Evolutionary conservation across 2,113 vertebrate species (phyloP), one percentile per base, ranked within the genome.

Genomic region (Mesocricetus auratus): DNA sequence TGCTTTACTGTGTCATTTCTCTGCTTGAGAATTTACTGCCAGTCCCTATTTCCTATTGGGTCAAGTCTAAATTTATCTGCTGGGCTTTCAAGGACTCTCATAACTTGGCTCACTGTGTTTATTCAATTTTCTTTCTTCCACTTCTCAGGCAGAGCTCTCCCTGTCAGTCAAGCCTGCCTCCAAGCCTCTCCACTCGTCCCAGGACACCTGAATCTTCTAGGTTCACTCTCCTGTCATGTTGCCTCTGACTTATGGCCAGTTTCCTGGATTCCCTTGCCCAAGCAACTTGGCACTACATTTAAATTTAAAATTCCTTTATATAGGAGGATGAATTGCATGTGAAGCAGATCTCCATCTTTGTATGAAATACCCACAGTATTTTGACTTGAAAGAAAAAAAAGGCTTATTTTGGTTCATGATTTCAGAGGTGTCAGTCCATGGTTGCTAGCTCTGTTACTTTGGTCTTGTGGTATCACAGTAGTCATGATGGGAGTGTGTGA

Each of bases 11-110:
- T 97, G 95, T 94, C 96, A 96, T 82, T 60, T 93, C 77, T 82
- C 89, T 74, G 96, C 94, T 77, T 17, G 39, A 91, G 53, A 97
- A 97, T 98, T 98, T 97, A 97, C 15, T 89, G 93, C 86, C 39
- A 7, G 93, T 94, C 77, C 90, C 78, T 69, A 26, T 91, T 91
- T 96, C 77, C 89, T 89, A 83, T 92, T 94, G 95, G 97, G 45
- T 93, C 73, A 93, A 95, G 94, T 86, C 78, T 86, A 86, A 97
- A 96, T 94, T 96, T 83, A 97, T 69, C 95, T 93, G 94, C 94
- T 86, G 64, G 83, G 68, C 42, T 95, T 89, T 96, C 95, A 96
- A 97, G 96, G 97, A 97, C 96, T 86, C 93, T 96, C 47, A 89
- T 97, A 95, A 95, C 89, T 94, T 94, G 96, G 86, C 93, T 91